Evolutionary conservation across 1,140 invertebrate genomes (phyloP), one percentile per base, ranked within the genome.

Genomic region (Drosophila insularis): DNA sequence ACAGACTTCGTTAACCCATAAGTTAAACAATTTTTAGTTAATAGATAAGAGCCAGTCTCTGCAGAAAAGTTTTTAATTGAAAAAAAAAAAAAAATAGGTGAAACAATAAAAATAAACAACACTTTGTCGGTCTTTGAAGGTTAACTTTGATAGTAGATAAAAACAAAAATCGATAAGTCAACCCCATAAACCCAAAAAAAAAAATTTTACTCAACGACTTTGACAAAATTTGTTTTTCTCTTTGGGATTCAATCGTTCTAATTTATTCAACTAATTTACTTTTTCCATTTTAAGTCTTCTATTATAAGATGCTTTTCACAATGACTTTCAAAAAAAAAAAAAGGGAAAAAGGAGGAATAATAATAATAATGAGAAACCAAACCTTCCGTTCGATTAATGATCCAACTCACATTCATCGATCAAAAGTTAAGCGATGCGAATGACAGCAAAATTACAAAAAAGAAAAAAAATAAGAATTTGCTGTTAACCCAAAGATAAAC

Each of bases 381-480:
- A 50, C 43, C 46, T 58, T 70, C 35, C 37, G 19, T 61, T 50
- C 59, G 69, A 65, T 74, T 74, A 74, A 64, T 39, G 61, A 70
- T 31, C 55, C 61, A 63, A 40, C 32, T 63, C 74, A 76, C 65
- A 61, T 73, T 43, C 68, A 74, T 74, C 68, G 68, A 71, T 74
- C 72, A 74, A 74, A 37, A 40, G 58, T 60, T 60, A 40, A 37
- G 32, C 19, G 58, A 39, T 35, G 37, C 17, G 37, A 37, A 39
- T 37, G 19, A 60, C 32, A 72, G 37, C 23, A 55, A 23, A 72
- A 56, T 19, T 59, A 13, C 60, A 31, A 43, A 46, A 54, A 14
- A 4, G 11, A 54, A 54, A 10, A 21, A 14, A 2, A 11, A 21
- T 7, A 11, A 27, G 27, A 46, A 46, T 17, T 46, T 46, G 6